Conservation (phyloP, 2,113 vertebrate genomes). For the Cyanocitta stelleri region DNA sequence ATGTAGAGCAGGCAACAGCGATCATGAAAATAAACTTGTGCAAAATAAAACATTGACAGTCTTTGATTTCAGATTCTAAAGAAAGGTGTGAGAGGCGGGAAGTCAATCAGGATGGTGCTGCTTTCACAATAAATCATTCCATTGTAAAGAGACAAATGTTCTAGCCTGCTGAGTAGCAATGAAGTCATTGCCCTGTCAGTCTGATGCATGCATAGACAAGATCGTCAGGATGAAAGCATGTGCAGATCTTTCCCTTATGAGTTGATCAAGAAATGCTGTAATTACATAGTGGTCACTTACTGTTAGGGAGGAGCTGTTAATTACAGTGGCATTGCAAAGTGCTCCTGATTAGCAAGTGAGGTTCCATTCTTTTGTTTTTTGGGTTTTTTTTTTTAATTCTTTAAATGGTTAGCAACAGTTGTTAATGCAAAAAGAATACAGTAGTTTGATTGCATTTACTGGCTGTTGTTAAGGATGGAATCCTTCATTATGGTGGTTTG, state of each 20-base stretch:
- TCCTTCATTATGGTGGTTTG: background rate
- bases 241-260: conserved; percentile 23
- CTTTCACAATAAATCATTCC: conserved; percentile 25
- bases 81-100: background rate
- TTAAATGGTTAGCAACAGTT: background rate
- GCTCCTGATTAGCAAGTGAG: background rate
- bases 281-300: conserved; percentile 28
- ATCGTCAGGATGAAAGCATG: conserved; percentile 29
- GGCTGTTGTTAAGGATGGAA: background rate
- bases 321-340: background rate
- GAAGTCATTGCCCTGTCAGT: conserved; percentile 2
- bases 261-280: conserved; percentile 29
- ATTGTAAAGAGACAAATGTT: background rate
- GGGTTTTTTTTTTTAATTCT: background rate
- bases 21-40: background rate
- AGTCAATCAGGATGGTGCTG: background rate
- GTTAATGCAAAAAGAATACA: background rate
- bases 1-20: background rate
- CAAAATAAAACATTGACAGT: background rate
- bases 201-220: background rate
- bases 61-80: background rate
- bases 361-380: background rate
- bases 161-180: background rate
- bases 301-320: conserved; percentile 24
- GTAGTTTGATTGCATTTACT: background rate